Base-by-base conservation (phyloP, 2,113 vertebrate species). In the Toxotes chatareus region DNA sequence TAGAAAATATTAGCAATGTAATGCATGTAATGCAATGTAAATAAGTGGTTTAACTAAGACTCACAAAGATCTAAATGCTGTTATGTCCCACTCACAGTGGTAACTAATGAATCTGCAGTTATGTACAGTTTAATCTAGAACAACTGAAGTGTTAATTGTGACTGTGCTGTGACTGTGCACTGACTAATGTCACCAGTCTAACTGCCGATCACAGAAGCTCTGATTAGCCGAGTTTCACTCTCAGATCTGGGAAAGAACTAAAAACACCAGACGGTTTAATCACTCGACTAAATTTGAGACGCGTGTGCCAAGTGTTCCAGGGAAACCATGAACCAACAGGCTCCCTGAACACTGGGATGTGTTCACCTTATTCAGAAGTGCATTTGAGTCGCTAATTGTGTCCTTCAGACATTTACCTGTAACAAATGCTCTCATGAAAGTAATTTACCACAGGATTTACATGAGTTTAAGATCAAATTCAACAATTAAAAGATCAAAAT, bases 361-460 rank as follows among this genome's bases (percentile, higher is more conserved):
- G 60, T 46, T 72, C 31, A 65, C 38, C 31, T 36, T 31, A 19
- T 34, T 57, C 80, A 70, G 21, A 19, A 64, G 57, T 46, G 46
- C 7, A n/a, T 14, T 23, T 19, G 19, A 63, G 40, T 31, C 19
- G 5, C 17, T 56, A 70, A 73, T 55, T 71, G 60, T 38, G 40
- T 34, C 65, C 66, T 56, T 67, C 61, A 49, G 74, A 38, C 80
- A 36, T 47, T 68, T 73, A 47, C 49, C 60, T 62, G 31, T 7
- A 49, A 57, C 65, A 57, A 73, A 72, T 31, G 42, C 47, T 61
- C 65, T 68, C 32, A 53, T 67, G 80, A 62, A 65, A 73, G 67
- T 60, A 9, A 85, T 76, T 77, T 60, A 23, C 32, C 51, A 62
- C 5, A 36, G 40, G 49, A 77, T 73, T 36, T 79, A 57, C 31